Conservation (phyloP, 2,797 vertebrate genomes). For the Todus mexicanus region DNA sequence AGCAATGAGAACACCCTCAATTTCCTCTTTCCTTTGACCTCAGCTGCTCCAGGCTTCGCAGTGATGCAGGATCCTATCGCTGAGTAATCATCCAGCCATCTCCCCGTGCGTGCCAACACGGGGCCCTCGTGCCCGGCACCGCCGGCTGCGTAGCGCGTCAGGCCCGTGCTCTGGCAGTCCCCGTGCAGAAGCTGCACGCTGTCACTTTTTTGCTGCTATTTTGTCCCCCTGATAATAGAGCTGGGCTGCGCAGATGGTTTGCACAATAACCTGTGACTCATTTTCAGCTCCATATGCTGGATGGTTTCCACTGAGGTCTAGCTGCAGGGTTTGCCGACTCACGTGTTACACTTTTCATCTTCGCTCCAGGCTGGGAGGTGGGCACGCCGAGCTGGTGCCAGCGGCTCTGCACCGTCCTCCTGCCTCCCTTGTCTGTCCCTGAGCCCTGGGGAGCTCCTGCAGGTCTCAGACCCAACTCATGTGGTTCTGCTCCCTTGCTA, state of each 20-base stretch:
- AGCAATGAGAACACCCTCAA: neutral
- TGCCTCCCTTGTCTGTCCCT: neutral
- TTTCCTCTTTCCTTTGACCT: conserved; percentile 10
- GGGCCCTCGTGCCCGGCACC: neutral
- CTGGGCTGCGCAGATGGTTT: neutral
- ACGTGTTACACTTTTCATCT: neutral
- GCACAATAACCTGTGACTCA: neutral
- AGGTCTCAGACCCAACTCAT: neutral
- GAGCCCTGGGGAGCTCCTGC: neutral
- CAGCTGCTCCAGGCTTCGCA: neutral
- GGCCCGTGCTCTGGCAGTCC: neutral
- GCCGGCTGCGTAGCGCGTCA: fast-evolving
- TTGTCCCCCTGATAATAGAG: neutral
- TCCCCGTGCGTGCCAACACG: fast-evolving
- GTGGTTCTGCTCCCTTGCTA: neutral
- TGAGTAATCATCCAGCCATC: neutral
- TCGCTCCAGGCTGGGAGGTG: neutral
- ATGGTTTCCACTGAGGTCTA: neutral
- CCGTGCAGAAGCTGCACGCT: neutral
- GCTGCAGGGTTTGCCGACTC: neutral
- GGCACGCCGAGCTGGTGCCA: fast-evolving
- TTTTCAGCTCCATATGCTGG: neutral
- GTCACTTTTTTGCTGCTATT: neutral
- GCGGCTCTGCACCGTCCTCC: fast-evolving
- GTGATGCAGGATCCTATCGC: neutral